Conservation (phyloP, 2,113 vertebrate genomes). For the Odontophorus gujanensis region DNA sequence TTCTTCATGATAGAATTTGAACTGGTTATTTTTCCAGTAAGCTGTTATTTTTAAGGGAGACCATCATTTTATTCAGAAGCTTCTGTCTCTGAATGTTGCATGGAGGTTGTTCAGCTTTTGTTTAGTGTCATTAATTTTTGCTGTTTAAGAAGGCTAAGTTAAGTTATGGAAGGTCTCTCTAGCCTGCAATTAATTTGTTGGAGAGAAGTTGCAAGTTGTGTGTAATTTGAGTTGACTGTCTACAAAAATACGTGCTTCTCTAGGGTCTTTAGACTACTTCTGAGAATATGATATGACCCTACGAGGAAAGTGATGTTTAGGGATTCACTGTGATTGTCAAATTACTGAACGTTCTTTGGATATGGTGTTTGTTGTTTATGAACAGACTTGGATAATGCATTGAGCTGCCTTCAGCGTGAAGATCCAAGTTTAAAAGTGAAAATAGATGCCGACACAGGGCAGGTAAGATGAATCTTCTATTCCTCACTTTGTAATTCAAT, state of each 20-base stretch:
- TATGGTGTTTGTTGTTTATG: not conserved
- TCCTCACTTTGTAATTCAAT: not conserved
- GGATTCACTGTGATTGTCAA: not conserved
- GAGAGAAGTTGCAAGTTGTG: not conserved
- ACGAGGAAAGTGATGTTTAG: not conserved
- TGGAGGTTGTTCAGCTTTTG: not conserved
- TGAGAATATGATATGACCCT: not conserved
- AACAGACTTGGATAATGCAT: slow-evolving; percentile 91
- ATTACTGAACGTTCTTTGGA: not conserved
- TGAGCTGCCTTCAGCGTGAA: slow-evolving; percentile 93
- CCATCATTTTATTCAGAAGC: not conserved
- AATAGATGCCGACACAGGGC: slow-evolving; percentile 84
- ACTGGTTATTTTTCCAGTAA: not conserved
- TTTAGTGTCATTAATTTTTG: not conserved
- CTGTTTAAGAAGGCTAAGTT: not conserved
- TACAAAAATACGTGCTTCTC: not conserved
- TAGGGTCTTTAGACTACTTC: not conserved
- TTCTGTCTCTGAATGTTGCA: not conserved
- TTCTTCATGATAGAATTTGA: not conserved
- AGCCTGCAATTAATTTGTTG: not conserved
- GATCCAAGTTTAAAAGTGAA: slow-evolving; percentile 91
- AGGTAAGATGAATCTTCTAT: slow-evolving; percentile 67
- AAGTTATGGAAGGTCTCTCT: not conserved
- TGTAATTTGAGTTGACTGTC: not conserved
- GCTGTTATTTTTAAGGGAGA: not conserved